Percentiles rank a stretch among this genome's conserved stretches.
Evolutionary conservation across 2,113 vertebrate genomes (phyloP).

Genomic region (Vicugna pacos): DNA sequence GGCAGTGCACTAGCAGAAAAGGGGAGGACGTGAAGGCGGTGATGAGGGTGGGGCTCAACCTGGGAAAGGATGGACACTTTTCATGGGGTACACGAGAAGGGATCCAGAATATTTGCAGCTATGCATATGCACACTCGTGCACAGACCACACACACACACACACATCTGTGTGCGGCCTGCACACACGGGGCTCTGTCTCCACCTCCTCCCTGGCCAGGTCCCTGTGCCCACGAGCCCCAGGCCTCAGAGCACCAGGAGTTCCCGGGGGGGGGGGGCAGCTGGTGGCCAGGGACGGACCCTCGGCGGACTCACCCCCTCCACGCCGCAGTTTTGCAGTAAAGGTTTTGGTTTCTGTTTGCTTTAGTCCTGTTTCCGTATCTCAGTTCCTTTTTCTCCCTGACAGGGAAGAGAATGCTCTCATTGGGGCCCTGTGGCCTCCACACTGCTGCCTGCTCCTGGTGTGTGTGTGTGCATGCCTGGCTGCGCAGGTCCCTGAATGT

Average conservation of each 20-base stretch:
- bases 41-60: background rate
- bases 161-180: background rate
- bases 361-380: background rate
- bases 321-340: background rate
- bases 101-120: too few species aligned
- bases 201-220: background rate
- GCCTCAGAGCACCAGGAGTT: background rate
- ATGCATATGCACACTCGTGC: too few species aligned
- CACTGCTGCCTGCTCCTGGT: background rate
- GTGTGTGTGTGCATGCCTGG: background rate
- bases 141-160: too few species aligned
- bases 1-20: background rate
- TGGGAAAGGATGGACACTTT: background rate
- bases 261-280: too few species aligned
- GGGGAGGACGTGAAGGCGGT: background rate
- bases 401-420: background rate
- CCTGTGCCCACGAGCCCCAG: background rate
- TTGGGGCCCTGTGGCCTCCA: background rate
- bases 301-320: background rate
- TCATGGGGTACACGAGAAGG: background rate
- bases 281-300: too few species aligned
- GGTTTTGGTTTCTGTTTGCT: background rate
- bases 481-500: too few species aligned
- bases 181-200: background rate
- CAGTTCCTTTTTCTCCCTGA: background rate